Conservation (phyloP, 2,888 invertebrate species). For the Microplitis manilae region DNA sequence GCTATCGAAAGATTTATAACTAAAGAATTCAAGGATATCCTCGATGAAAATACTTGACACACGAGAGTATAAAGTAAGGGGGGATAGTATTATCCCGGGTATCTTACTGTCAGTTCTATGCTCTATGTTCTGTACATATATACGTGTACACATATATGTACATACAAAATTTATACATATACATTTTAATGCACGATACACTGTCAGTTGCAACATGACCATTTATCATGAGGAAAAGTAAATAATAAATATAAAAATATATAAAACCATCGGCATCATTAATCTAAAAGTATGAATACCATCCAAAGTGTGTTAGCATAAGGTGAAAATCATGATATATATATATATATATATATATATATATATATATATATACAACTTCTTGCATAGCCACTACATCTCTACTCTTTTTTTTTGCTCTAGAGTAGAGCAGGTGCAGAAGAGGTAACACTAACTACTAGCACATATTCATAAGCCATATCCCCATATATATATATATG, state of each 20-base stretch:
- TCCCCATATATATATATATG: not conserved
- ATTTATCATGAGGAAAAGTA: slow-evolving; percentile 14
- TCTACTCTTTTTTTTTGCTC: not conserved
- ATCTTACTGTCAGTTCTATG: not conserved
- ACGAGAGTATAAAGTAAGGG: slow-evolving; percentile 16
- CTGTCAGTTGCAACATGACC: slow-evolving; percentile 13
- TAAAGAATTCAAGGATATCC: slow-evolving; percentile 46
- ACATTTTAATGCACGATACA: not conserved
- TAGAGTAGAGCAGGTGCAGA: slow-evolving; percentile 18
- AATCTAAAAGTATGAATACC: not conserved
- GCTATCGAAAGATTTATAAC: slow-evolving; percentile 46
- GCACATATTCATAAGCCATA: slow-evolving; percentile 5
- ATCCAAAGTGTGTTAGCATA: not conserved
- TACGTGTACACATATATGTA: slow-evolving; percentile 15
- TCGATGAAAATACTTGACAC: slow-evolving; percentile 44
- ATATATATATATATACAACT: not conserved
- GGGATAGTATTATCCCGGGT: not conserved
- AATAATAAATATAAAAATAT: slow-evolving; percentile 6
- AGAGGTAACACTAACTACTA: slow-evolving; percentile 2
- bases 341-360: not conserved
- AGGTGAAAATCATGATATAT: not conserved
- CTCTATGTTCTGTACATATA: not conserved
- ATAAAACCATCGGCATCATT: not conserved
- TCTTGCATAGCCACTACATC: not conserved
- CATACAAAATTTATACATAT: slow-evolving; percentile 15